phyloP scores from a whole-genome alignment of 2,888 invertebrate genomes.

The Spisula subtruncata region DNA sequence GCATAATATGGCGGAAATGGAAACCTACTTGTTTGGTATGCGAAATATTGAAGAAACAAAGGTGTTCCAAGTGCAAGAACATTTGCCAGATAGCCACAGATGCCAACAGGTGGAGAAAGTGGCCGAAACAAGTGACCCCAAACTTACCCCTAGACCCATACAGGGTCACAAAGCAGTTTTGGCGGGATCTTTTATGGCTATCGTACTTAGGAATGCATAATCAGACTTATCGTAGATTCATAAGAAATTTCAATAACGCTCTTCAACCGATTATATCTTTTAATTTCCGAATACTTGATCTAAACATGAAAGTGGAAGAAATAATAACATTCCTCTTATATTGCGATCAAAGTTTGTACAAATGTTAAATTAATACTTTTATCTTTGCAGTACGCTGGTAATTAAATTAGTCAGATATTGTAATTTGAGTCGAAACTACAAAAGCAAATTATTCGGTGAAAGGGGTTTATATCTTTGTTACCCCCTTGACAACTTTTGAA shows the following conservation, averaged over 20 bases:
- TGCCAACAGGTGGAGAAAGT: too few species aligned
- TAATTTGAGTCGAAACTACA: constrained; percentile 1
- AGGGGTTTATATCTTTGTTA: neutral
- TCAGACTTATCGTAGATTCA: neutral
- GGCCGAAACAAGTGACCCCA: too few species aligned
- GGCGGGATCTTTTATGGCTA: neutral
- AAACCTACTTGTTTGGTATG: too few species aligned
- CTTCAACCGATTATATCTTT: constrained; percentile 10
- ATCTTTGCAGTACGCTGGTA: neutral
- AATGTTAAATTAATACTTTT: neutral
- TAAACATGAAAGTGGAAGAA: neutral
- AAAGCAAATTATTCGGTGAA: constrained; percentile 29
- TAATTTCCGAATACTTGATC: neutral
- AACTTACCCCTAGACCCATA: too few species aligned
- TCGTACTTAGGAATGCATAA: neutral
- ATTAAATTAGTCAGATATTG: constrained; percentile 25
- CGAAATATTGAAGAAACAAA: too few species aligned
- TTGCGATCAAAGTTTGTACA: constrained; percentile 16
- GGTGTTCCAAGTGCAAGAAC: too few species aligned
- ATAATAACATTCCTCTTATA: neutral
- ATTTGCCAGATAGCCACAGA: too few species aligned
- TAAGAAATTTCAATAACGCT: neutral
- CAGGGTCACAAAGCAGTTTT: too few species aligned
- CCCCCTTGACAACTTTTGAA: constrained; percentile 14
- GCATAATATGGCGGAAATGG: too few species aligned